phyloP scores from a whole-genome alignment of 92 coral and sea anemone species.

The Porites rus region DNA sequence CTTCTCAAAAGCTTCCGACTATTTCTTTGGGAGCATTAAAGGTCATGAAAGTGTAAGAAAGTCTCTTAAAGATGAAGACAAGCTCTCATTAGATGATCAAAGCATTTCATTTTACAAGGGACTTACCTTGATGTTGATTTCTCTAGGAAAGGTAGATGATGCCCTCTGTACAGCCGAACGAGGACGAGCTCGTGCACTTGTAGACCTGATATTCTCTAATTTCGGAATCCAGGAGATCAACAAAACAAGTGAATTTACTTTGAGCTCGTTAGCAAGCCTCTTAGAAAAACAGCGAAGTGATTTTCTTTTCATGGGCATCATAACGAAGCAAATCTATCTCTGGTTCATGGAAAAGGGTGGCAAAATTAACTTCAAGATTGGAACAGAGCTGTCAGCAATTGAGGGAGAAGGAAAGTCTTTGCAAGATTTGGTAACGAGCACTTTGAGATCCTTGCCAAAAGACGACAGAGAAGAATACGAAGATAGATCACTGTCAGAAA shows the following conservation, averaged over 20 bases:
- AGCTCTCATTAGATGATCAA: slow-evolving; percentile 31
- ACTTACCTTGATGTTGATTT: slow-evolving; percentile 2
- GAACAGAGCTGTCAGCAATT: background rate
- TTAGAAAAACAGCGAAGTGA: background rate
- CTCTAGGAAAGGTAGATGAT: slow-evolving; percentile 5
- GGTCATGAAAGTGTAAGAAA: slow-evolving; percentile 26
- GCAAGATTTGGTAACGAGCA: background rate
- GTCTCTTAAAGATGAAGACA: slow-evolving; percentile 38
- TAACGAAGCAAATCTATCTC: slow-evolving; percentile 7
- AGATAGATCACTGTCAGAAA: slow-evolving; percentile 21
- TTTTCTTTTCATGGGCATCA: slow-evolving; percentile 33
- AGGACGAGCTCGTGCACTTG: slow-evolving; percentile 44
- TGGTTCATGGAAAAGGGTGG: slow-evolving; percentile 23
- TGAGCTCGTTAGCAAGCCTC: slow-evolving; percentile 24
- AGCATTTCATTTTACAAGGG: slow-evolving; percentile 24
- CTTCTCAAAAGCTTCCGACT: slow-evolving; percentile 21
- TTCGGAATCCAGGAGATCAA: slow-evolving; percentile 17
- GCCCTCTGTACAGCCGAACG: slow-evolving; percentile 43
- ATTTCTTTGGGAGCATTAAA: slow-evolving; percentile 20
- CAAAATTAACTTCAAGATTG: slow-evolving; percentile 11
- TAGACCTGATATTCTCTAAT: slow-evolving; percentile 15
- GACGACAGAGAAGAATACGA: slow-evolving; percentile 36
- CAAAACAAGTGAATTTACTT: slow-evolving; percentile 7
- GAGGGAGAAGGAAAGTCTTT: background rate
- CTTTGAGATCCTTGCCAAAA: slow-evolving; percentile 15